Base-by-base conservation (phyloP, 2,113 vertebrate species). In the Promerops cafer region DNA sequence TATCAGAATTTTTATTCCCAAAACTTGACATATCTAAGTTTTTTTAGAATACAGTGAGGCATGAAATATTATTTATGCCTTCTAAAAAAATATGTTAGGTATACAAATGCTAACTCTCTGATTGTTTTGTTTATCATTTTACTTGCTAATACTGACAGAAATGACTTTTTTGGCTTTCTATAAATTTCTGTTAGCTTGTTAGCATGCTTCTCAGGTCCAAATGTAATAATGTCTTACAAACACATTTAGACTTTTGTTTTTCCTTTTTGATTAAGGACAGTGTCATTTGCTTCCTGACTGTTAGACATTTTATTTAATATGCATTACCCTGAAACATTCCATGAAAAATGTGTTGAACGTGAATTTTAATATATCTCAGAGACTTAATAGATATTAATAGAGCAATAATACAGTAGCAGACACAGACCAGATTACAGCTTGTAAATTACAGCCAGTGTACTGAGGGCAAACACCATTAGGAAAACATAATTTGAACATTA, bases 351-450 rank as follows among this genome's bases (percentile, higher is more conserved):
- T 82, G 70, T 50, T 56, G 80, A 86, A 89, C 1, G 1, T 61
- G 40, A 90, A 82, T 93, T 90, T 91, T 78, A 96, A 92, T 96
- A 16, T 90, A 77, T 94, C 92, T 90, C 82, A 90, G 88, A 54
- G 77, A 87, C 90, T 64, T 94, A 96, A 97, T 79, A 87, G 54
- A 39, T 89, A 95, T 97, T 97, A 94, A 96, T 94, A 88, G 84
- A 87, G 52, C 69, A 94, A 89, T 93, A 97, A 89, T 86, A 56
- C 88, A 81, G 37, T 35, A 93, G 74, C 44, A 84, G 82, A 28
- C 72, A 89, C 78, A 97, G 68, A 80, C 87, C 63, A 75, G 56
- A 83, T 97, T 83, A 57, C 45, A 92, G 53, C 59, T 90, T 91
- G 79, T 93, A 95, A 90, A 92, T 97, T 96, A 80, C 37, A 81